Base-by-base conservation (phyloP, 2,797 vertebrate genomes). In the Poeciliopsis presidionis region DNA sequence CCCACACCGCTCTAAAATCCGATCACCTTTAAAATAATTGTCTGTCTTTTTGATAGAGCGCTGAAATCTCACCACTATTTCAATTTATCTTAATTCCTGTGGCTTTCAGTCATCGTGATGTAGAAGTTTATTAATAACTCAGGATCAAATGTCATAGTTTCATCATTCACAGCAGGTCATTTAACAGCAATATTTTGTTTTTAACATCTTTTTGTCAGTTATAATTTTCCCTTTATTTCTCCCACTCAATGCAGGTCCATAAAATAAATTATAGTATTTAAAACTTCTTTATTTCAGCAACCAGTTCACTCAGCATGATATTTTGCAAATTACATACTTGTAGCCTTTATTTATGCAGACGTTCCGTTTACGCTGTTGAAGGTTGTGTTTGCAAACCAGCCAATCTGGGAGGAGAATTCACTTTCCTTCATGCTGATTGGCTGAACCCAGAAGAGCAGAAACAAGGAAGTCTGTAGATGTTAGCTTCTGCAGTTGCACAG, bases 21-120 rank as follows among this genome's bases (percentile, higher is more conserved):
- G 46, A 12, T 78, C 72, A 16, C 70, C 55, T 3, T 20, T 39
- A 85, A 47, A 76, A 75, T 80, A 74, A 88, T 43, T 1, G 71
- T 81, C 77, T 72, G 76, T 78, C 81, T 74, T 8, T 0, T 16
- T 85, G 76, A 80, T 81, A 78, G 9, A 77, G 80, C 45, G 49
- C 75, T 55, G 0, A 83, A 70, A 46, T 76, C 55, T 45, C 1
- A n/a, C 7, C 28, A 36, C 55, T 36, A 61, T 74, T 84, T 69
- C 55, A 78, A 49, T 2, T 76, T n/a, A 28, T 28, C 47, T 55
- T 69, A 71, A 57, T 41, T 8, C 69, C 47, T 72, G 18, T 16
- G 6, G n/a, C n/a, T 71, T 72, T 28, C n/a, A 43, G 39, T 77
- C 20, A 33, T 77, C 2, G 3, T 39, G 45, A 33, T 59, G 73